Evolutionary conservation across 2,888 invertebrate genomes (phyloP).

Genomic region (Campoletis raptor): DNA sequence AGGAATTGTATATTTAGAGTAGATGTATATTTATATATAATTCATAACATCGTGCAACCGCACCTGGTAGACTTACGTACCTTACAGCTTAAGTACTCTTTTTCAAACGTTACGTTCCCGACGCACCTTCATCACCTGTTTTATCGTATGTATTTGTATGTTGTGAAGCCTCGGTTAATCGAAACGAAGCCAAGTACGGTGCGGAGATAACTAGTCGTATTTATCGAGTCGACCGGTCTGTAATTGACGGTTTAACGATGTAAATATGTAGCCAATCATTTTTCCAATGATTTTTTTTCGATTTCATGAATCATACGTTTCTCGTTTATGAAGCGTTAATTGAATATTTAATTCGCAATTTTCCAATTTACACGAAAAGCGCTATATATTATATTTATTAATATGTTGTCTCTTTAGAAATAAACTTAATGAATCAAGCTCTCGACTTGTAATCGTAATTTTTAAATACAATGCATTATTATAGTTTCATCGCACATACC

Average conservation of each 20-base stretch:
- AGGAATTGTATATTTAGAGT: background rate
- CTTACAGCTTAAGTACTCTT: slow-evolving; percentile 17
- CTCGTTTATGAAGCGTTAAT: background rate
- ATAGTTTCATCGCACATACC: background rate
- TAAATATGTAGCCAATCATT: background rate
- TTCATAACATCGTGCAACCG: background rate
- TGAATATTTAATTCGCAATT: slow-evolving; percentile 10
- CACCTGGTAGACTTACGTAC: slow-evolving; percentile 28
- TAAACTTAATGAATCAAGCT: background rate
- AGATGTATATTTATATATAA: background rate
- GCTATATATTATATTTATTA: background rate
- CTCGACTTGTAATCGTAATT: background rate
- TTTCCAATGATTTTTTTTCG: background rate
- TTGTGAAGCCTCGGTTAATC: slow-evolving; percentile 35
- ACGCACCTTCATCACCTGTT: slow-evolving; percentile 27
- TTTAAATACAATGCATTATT: background rate
- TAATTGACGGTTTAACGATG: slow-evolving; percentile 32
- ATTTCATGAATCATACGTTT: slow-evolving; percentile 4
- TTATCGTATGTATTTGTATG: slow-evolving; percentile 32
- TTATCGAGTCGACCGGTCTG: background rate
- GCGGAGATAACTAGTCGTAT: slow-evolving; percentile 12
- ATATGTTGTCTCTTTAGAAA: background rate
- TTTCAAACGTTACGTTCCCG: slow-evolving; percentile 15
- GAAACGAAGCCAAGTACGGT: slow-evolving; percentile 1
- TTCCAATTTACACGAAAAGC: background rate